Evolutionary conservation across 92 coral and sea anemone genomes (phyloP), one percentile per base, ranked within the genome.

Genomic region (Metridium senile): DNA sequence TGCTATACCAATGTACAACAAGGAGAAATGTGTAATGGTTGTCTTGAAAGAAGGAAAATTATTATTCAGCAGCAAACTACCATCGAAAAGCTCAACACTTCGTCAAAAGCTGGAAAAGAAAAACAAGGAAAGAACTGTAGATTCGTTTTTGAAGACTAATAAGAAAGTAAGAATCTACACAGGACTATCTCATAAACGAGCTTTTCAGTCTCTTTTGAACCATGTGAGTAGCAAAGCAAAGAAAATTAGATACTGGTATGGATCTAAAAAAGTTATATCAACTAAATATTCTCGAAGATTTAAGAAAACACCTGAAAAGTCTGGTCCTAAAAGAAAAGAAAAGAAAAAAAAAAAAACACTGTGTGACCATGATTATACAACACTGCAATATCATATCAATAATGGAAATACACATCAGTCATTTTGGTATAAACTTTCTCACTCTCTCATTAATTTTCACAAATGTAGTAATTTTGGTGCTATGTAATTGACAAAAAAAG

Each of bases 401-500:
- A n/a, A n/a, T n/a, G n/a, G n/a, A n/a, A n/a, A n/a, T n/a, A n/a
- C n/a, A n/a, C n/a, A n/a, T n/a, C n/a, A n/a, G n/a, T n/a, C n/a
- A n/a, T n/a, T n/a, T n/a, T n/a, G n/a, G n/a, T n/a, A n/a, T n/a
- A n/a, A n/a, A n/a, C n/a, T n/a, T n/a, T n/a, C n/a, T n/a, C n/a
- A n/a, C n/a, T n/a, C n/a, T n/a, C n/a, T n/a, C n/a, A n/a, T n/a
- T n/a, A n/a, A n/a, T n/a, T n/a, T n/a, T n/a, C n/a, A n/a, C n/a
- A n/a, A n/a, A n/a, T n/a, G n/a, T n/a, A n/a, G 71, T 34, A 66
- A 45, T 45, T 28, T 45, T 28, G 71, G 71, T 28, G 71, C 71
- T 20, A 66, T 45, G 32, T 32, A 33, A 66, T 66, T 32, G 35
- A 45, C 39, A 31, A 66, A 62, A 33, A 62, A 66, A 33, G 27